Percentiles rank a stretch among this genome's conserved stretches.
phyloP scores from a whole-genome alignment of 2,888 invertebrate species.

The Heteromyza rotundicornis region DNA sequence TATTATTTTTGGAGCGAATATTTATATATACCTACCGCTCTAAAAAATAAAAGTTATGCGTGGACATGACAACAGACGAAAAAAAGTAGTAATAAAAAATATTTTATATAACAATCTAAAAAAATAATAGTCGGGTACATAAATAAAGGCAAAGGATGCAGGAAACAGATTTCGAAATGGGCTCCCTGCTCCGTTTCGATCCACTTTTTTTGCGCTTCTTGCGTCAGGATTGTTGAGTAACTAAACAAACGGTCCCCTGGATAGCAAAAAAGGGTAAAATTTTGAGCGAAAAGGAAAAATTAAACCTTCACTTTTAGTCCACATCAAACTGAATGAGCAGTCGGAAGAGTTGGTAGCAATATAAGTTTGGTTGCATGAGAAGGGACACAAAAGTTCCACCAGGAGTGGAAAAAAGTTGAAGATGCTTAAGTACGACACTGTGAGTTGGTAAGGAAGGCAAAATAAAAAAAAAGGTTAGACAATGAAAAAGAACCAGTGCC shows the following conservation, averaged over 20 bases:
- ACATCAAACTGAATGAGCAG: too few species aligned
- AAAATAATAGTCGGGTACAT: neutral
- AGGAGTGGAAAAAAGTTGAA: too few species aligned
- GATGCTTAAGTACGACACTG: too few species aligned
- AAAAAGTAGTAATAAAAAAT: neutral
- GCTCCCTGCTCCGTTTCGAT: neutral
- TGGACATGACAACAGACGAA: neutral
- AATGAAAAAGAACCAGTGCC: constrained; percentile 1
- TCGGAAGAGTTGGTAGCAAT: too few species aligned
- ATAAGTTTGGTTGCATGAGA: too few species aligned
- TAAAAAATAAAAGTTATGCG: too few species aligned
- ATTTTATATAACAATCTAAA: neutral
- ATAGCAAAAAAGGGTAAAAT: neutral
- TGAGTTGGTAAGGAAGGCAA: neutral
- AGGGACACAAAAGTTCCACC: too few species aligned
- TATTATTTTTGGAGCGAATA: too few species aligned
- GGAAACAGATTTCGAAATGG: neutral
- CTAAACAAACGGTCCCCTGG: neutral
- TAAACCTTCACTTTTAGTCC: neutral
- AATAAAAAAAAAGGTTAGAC: constrained; percentile 16
- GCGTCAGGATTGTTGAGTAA: too few species aligned
- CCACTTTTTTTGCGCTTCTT: too few species aligned
- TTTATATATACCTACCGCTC: too few species aligned
- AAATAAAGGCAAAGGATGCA: neutral
- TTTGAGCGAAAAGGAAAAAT: neutral